Conservation (phyloP, 2,797 vertebrate species). For the Paratrypauchen microcephalus region DNA sequence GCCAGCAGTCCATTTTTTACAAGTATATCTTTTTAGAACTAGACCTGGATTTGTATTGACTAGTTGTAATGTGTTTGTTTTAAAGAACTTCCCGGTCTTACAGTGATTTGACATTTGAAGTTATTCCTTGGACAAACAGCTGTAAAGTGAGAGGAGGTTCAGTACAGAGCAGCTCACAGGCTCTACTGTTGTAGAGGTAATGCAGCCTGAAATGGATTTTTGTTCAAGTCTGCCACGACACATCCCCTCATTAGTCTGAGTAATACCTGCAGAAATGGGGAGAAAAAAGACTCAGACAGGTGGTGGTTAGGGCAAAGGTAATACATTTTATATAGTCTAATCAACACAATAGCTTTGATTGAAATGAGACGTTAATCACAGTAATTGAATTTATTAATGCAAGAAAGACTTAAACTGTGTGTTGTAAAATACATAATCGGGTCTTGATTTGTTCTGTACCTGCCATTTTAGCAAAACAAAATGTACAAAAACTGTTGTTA, state of each 20-base stretch:
- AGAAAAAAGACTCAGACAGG: not conserved
- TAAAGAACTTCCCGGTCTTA: not conserved
- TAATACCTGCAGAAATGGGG: not conserved
- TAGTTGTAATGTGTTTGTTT: not conserved
- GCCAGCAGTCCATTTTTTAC: too few species aligned
- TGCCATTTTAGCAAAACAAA: not conserved
- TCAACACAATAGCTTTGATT: not conserved
- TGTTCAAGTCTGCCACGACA: slow-evolving; percentile 12
- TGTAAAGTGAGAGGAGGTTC: not conserved
- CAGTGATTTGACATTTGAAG: slow-evolving; percentile 28
- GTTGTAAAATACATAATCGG: not conserved
- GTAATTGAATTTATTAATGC: not conserved
- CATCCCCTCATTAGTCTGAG: slow-evolving; percentile 8
- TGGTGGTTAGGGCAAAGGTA: not conserved
- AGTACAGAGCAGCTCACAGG: not conserved
- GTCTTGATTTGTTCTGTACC: not conserved
- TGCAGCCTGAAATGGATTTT: slow-evolving; percentile 8
- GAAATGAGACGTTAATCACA: not conserved
- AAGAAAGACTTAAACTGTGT: not conserved
- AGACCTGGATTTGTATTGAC: not conserved
- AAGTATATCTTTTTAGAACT: too few species aligned
- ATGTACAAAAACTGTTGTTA: not conserved
- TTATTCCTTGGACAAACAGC: slow-evolving; percentile 13
- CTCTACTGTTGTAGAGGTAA: not conserved
- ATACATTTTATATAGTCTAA: not conserved